Base-by-base conservation (phyloP, 2,797 vertebrate species). In the Myiotriccus ornatus region DNA sequence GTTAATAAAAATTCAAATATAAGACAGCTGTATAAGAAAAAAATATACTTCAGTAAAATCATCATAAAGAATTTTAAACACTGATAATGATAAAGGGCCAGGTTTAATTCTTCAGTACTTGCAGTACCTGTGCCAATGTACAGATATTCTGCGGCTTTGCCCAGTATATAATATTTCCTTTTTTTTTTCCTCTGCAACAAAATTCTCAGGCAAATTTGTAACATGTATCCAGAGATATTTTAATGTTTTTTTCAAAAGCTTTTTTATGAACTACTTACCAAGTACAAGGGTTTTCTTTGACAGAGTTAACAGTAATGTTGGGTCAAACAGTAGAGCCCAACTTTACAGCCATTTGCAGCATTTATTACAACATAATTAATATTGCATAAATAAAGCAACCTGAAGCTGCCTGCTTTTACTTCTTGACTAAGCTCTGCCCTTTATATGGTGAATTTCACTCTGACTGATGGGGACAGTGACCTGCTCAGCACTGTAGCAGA, bases 1-100 rank as follows among this genome's bases (percentile, higher is more conserved):
- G 52, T 68, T 53, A 92, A 67, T 41, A 87, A 87, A 91, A 85
- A 84, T 32, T 25, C 23, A 62, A 89, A 84, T 46, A 81, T 37
- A 84, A 73, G 13, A 81, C 14, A 71, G 15, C 10, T 71, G 3
- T 34, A 46, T 27, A 82, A 12, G 59, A 65, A 60, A 87, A 47
- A 81, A 70, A 87, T 34, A 39, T 8, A 34, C 25, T 80, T 85
- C 53, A 68, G 22, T 88, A 85, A 88, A 77, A 71, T 47, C 21
- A 49, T 49, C 46, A 62, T 39, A 57, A 85, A 87, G 28, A 59
- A 55, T 87, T 91, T 32, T 8, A 85, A 91, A 25, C 20, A 30
- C 35, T 57, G 43, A 32, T 67, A 65, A 84, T 12, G 6, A 77
- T 71, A 81, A 76, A 84, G 39, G 11, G 47, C n/a, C 87, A 62